phyloP scores from a whole-genome alignment of 2,797 vertebrate genomes.

The Rhinichthys osculus region DNA sequence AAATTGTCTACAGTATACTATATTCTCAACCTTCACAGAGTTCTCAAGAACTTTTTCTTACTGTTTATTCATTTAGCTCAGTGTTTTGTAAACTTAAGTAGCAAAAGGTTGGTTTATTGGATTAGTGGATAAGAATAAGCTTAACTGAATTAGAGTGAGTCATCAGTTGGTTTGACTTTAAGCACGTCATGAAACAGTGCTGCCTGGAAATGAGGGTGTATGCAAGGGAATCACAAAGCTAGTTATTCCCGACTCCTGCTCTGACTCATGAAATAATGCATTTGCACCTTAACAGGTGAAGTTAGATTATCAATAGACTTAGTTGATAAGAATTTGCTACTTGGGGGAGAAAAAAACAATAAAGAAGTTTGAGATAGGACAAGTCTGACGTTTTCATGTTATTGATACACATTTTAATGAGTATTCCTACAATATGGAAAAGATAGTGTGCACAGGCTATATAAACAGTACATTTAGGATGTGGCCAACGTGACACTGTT shows the following conservation, averaged over 20 bases:
- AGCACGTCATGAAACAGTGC: not conserved
- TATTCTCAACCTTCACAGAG: not conserved
- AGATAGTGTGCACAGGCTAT: not conserved
- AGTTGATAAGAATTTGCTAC: not conserved
- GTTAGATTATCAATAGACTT: not conserved
- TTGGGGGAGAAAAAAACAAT: not conserved
- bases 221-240: slow-evolving; percentile 10
- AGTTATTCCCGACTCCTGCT: not conserved
- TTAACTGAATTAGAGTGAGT: slow-evolving; percentile 23
- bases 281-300: not conserved
- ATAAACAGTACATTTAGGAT: not conserved
- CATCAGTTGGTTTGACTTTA: slow-evolving; percentile 33
- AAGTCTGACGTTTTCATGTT: not conserved
- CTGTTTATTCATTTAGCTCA: slow-evolving; percentile 4
- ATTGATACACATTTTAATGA: not conserved
- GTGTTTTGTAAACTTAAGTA: slow-evolving; percentile 24
- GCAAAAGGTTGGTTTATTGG: slow-evolving; percentile 16
- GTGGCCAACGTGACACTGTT: not conserved
- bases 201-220: slow-evolving; percentile 4
- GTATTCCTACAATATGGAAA: not conserved
- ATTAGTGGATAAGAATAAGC: slow-evolving; percentile 22
- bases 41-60: not conserved
- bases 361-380: not conserved
- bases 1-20: not conserved
- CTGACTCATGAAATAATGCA: slow-evolving; percentile 25